Evolutionary conservation across 2,888 invertebrate genomes (phyloP).

Genomic region (Iselma pallidipennis): DNA sequence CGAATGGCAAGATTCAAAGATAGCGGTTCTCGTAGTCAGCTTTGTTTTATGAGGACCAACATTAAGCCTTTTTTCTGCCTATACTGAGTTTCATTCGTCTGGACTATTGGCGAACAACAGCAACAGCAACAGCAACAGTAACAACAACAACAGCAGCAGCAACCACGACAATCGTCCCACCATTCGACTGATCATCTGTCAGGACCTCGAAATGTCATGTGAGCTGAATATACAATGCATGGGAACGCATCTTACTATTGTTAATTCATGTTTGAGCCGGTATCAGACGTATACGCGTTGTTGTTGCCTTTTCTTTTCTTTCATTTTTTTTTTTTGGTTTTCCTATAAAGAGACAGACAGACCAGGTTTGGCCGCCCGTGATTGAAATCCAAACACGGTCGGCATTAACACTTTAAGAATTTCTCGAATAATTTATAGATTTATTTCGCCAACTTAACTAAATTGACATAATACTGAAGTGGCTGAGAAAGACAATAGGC

Average conservation of each 20-base stretch:
- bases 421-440: background rate
- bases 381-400: background rate
- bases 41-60: slow-evolving; percentile 49
- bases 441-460: background rate
- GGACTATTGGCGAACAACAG: slow-evolving; percentile 28
- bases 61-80: slow-evolving; percentile 42
- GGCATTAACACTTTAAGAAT: background rate
- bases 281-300: background rate
- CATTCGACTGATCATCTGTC: slow-evolving; percentile 30
- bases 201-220: slow-evolving; percentile 38
- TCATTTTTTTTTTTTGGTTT: background rate
- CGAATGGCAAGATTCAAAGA: slow-evolving; percentile 25
- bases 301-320: background rate
- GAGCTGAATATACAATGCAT: slow-evolving; percentile 54
- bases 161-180: slow-evolving; percentile 29
- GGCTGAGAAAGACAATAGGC: background rate
- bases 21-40: slow-evolving; percentile 40
- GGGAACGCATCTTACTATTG: slow-evolving; percentile 52
- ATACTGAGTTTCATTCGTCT: slow-evolving; percentile 7
- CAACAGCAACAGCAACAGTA: background rate
- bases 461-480: background rate
- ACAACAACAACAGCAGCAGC: slow-evolving; percentile 41
- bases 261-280: slow-evolving; percentile 44
- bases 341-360: background rate
- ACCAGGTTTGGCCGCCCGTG: background rate